Evolutionary conservation across 2,888 invertebrate genomes (phyloP), one percentile per base, ranked within the genome.

Genomic region (Heterodera filipjevi): DNA sequence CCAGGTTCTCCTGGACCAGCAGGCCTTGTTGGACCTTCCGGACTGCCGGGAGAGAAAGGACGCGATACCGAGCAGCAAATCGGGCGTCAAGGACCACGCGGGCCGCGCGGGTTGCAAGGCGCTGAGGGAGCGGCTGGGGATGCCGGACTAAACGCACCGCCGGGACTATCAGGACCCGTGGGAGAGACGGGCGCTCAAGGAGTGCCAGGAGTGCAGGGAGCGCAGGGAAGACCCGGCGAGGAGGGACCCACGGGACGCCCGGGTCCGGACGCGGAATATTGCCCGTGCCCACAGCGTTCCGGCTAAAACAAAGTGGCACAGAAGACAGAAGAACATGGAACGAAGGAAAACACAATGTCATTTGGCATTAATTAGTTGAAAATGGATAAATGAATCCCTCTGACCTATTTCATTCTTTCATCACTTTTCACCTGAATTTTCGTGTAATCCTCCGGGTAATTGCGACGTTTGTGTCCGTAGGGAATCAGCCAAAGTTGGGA

Each of bases 401-500:
- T n/a, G n/a, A n/a, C n/a, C n/a, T n/a, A 33, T 2, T 46, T 75
- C 27, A 27, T 27, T 53, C 27, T 19, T 49, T 49, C 16, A 49
- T 14, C 16, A 49, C 10, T 22, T 75, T 77, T 44, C n/a, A 83
- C 83, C 80, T 88, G 80, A 14, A 84, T 84, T n/a, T 85, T 86
- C 39, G 82, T 82, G 81, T 85, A 88, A 74, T 88, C 88, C 46
- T 85, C 82, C 12, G 88, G 88, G 72, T 88, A 88, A 71, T 84
- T 82, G 66, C 85, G 82, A 76, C 85, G 86, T 64, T 85, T 77
- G 74, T 88, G 88, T 19, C 88, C 87, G 73, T 84, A 84, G n/a
- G 88, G 88, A 79, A 88, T 84, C 32, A 89, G 77, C 88, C 88
- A 88, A 82, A 88, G 86, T 81, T 88, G 88, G 2, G 87, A 87